Evolutionary conservation across 2,113 vertebrate genomes (phyloP).

Genomic region (Ictalurus furcatus): DNA sequence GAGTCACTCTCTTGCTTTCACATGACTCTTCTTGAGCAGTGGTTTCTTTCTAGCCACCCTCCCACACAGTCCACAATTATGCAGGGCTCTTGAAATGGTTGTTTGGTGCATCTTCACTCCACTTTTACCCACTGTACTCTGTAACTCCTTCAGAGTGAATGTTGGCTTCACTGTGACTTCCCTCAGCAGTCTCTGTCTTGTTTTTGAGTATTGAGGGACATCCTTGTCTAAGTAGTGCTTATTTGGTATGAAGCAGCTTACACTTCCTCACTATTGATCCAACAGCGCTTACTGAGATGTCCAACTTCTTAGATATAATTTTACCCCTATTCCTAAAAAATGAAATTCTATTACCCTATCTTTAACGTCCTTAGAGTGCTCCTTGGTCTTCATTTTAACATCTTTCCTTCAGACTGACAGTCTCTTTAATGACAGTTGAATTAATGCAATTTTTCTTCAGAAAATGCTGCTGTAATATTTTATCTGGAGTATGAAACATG

Average conservation of each 20-base stretch:
- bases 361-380: neutral
- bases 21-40: neutral
- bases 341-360: neutral
- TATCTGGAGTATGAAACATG: neutral
- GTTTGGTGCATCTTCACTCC: neutral
- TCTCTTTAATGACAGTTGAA: too few relatives aligned
- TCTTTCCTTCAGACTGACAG: neutral
- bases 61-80: neutral
- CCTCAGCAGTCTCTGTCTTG: neutral
- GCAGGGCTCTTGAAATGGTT: neutral
- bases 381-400: neutral
- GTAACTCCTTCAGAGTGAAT: neutral
- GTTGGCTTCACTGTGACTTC: neutral
- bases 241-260: neutral
- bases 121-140: neutral
- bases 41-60: neutral
- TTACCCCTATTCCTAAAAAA: neutral
- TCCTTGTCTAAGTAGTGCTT: neutral
- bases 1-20: neutral
- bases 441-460: neutral
- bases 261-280: neutral
- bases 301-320: neutral
- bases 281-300: neutral
- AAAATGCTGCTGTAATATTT: neutral
- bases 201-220: neutral